These are phyloP conservation scores for Chiroxiphia lanceolata DNA, from an alignment of 2,797 vertebrate genomes.

Conservation along the genomic window DNA sequence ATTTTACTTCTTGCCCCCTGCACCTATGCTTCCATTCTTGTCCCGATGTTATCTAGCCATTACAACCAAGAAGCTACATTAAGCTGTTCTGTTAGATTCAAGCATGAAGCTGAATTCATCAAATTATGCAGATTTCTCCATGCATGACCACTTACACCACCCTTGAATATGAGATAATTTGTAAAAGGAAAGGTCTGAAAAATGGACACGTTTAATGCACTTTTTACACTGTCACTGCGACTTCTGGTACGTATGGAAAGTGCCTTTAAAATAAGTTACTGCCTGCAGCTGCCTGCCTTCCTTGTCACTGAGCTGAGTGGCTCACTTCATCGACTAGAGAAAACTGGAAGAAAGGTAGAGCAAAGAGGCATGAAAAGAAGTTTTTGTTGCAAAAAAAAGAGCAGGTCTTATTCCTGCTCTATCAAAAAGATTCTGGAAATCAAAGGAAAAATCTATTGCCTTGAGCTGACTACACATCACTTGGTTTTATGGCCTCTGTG, in stretches of 20 bases:
- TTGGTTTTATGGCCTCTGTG: slow-evolving; percentile 20
- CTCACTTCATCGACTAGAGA: background rate
- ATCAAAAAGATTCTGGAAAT: slow-evolving; percentile 16
- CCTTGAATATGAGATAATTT: background rate
- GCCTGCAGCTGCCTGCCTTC: background rate
- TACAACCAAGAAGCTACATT: background rate
- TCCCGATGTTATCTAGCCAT: rapidly evolving
- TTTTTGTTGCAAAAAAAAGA: background rate
- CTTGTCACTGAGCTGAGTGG: background rate
- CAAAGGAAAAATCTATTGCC: slow-evolving; percentile 7
- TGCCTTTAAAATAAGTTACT: background rate
- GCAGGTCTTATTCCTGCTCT: background rate
- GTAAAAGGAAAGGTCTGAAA: background rate
- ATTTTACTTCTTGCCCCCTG: background rate
- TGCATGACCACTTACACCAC: background rate
- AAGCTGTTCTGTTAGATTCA: background rate
- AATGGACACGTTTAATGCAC: background rate
- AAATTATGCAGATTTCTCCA: background rate
- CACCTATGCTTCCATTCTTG: rapidly evolving
- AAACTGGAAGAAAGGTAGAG: background rate
- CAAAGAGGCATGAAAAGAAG: background rate
- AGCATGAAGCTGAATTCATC: background rate
- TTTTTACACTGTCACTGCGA: background rate
- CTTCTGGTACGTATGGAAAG: background rate
- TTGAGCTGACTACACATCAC: slow-evolving; percentile 23